Evolutionary conservation across 2,113 vertebrate species (phyloP).

Genomic region (Prochilodus magdalenae): DNA sequence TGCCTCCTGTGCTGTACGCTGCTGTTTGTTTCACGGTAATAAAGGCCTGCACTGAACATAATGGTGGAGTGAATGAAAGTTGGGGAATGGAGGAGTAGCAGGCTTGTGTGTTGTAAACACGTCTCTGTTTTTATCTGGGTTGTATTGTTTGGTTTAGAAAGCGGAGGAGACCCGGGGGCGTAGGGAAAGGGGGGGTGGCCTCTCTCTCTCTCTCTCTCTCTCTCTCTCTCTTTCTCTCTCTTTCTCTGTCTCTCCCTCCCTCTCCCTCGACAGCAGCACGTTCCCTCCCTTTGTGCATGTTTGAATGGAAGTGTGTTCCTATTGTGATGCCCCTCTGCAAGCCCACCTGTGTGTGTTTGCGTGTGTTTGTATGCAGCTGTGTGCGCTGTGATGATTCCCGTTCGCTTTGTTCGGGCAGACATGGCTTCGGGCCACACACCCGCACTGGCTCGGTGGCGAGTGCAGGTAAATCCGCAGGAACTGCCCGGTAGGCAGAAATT

Average conservation of each 20-base stretch:
- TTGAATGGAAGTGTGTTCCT: slow-evolving; percentile 29
- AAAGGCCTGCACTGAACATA: slow-evolving; percentile 15
- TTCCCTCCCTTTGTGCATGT: slow-evolving; percentile 46
- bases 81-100: background rate
- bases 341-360: slow-evolving; percentile 36
- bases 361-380: slow-evolving; percentile 29
- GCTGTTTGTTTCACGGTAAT: background rate
- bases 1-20: background rate
- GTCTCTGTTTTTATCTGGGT: slow-evolving; percentile 39
- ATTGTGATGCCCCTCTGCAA: slow-evolving; percentile 28
- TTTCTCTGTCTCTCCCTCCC: background rate
- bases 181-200: background rate
- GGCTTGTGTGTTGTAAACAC: slow-evolving; percentile 32
- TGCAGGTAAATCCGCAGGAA: slow-evolving; percentile 44
- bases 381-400: slow-evolving; percentile 42
- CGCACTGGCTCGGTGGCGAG: background rate
- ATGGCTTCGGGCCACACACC: slow-evolving; percentile 34
- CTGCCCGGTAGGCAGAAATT: slow-evolving; percentile 54
- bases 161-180: background rate
- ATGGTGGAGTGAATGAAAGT: slow-evolving; percentile 14
- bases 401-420: slow-evolving; percentile 41
- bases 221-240: background rate
- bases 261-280: slow-evolving; percentile 24
- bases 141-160: slow-evolving; percentile 53
- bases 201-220: background rate